Conservation (phyloP, 2,113 vertebrate genomes). For the Oreochromis niloticus region DNA sequence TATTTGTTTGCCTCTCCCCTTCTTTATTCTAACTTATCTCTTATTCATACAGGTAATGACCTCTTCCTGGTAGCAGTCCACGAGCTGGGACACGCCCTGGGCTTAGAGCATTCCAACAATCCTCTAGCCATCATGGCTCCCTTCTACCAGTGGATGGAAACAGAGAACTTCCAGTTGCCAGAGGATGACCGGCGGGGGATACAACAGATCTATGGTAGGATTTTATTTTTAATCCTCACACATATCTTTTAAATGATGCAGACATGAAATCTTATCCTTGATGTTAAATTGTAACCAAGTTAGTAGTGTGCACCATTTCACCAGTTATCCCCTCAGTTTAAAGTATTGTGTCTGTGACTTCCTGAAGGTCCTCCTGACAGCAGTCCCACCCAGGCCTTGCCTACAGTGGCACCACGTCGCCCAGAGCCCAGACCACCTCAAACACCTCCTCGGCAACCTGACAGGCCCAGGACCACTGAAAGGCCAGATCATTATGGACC, state of each 20-base stretch:
- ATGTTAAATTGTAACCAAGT: not conserved
- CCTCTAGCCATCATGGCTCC: constrained; percentile 96
- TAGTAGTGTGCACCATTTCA: not conserved
- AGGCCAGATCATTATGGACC: constrained; percentile 87
- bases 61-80: constrained; percentile 94
- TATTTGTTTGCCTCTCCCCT: not conserved
- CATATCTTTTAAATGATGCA: not conserved
- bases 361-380: constrained; percentile 74
- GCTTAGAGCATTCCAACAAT: constrained; percentile 94
- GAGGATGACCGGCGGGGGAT: constrained; percentile 90
- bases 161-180: constrained; percentile 88
- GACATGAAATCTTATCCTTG: not conserved
- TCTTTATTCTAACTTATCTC: not conserved
- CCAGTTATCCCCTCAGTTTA: not conserved
- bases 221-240: not conserved
- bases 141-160: constrained; percentile 99
- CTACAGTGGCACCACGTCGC: constrained; percentile 79
- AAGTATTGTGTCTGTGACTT: not conserved
- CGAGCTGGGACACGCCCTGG: constrained; percentile 89
- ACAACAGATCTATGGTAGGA: constrained; percentile 91
- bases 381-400: constrained; percentile 81
- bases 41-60: constrained; percentile 81
- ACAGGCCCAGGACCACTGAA: constrained; percentile 76
- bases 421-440: constrained; percentile 78
- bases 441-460: constrained; percentile 78